phyloP scores from a whole-genome alignment of 2,888 invertebrate genomes.

The Ochlodes sylvanus region DNA sequence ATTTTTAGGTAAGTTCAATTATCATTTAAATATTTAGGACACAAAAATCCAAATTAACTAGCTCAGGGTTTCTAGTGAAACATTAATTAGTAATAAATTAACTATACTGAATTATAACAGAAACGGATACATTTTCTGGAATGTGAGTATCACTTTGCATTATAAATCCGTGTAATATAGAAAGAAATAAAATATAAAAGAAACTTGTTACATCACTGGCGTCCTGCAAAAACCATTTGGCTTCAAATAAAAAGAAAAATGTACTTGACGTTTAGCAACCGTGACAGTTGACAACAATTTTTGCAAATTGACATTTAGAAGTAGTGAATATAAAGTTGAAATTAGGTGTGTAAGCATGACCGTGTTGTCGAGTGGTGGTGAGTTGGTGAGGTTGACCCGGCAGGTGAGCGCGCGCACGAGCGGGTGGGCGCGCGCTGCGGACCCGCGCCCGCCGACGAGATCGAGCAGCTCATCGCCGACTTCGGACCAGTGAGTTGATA shows the following conservation, averaged over 20 bases:
- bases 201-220: too few species aligned
- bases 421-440: constrained; percentile 70
- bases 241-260: neutral
- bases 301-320: neutral
- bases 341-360: neutral
- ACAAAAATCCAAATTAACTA: too few species aligned
- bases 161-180: too few species aligned
- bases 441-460: constrained; percentile 70
- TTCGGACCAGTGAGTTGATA: constrained; percentile 74
- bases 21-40: too few species aligned
- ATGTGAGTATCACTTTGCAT: too few species aligned
- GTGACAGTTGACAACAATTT: neutral
- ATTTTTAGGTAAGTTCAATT: constrained; percentile 89
- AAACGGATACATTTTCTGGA: too few species aligned
- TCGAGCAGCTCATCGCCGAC: constrained; percentile 75
- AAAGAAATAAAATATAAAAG: too few species aligned
- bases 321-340: neutral
- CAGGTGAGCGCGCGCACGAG: constrained; percentile 80
- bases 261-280: constrained; percentile 9
- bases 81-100: too few species aligned
- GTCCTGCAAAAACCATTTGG: too few species aligned
- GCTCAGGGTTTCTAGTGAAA: too few species aligned
- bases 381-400: neutral
- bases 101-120: too few species aligned
- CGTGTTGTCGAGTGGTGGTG: neutral